Evolutionary conservation across 2,888 invertebrate species (phyloP), one percentile per base, ranked within the genome.

Genomic region (Seira ritae): DNA sequence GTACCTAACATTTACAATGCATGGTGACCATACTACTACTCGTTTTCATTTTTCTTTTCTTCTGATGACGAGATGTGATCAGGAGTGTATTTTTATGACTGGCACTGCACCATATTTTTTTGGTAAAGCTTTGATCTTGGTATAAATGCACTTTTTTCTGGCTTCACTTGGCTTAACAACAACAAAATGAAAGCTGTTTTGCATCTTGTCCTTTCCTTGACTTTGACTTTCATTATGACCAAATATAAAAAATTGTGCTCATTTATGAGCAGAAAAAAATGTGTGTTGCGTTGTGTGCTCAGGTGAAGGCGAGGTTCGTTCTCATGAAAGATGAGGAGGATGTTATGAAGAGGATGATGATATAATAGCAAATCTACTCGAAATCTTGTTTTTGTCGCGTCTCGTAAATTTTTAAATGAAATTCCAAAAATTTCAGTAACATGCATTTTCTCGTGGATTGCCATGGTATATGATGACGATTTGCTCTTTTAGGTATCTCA

Each of bases 141-240:
- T 22, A 65, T 17, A 67, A 55, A 80, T 80, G 80, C 80, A 80
- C 73, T 80, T 80, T 73, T 31, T 80, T 80, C 55, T 55, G n/a
- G 6, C 55, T 55, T 55, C 3, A 31, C 31, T 31, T 31, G n/a
- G n/a, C n/a, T n/a, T n/a, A n/a, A n/a, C n/a, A 55, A 55, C 55
- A 55, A 55, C 55, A 67, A 55, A 73, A 62, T 68, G 67, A 80
- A 62, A 80, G 80, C 71, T 69, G 81, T 82, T 82, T 42, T 82
- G 81, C 81, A 82, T 82, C 81, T 76, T 82, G 78, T 55, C 55
- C 81, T 76, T 71, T 62, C 62, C 72, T 82, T 76, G 76, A 82
- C 81, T 82, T 82, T 82, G 81, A 76, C 76, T 82, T 72, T 82
- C 76, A 71, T 76, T 82, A 73, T 73, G 22, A 12, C 67, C 72